Base-by-base conservation (phyloP, 2,113 vertebrate species). In the Carassius gibelio region DNA sequence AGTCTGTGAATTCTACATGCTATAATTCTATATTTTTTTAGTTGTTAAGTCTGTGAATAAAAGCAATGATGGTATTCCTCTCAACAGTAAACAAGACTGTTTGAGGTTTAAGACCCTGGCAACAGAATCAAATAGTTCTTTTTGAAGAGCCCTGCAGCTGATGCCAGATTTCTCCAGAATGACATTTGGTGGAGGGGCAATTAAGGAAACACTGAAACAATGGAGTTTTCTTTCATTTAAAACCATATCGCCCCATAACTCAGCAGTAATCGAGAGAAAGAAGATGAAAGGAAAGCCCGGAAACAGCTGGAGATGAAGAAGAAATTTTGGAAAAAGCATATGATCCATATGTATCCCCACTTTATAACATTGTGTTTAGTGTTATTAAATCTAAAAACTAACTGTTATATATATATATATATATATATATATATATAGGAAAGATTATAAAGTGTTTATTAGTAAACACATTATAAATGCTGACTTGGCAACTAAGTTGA, bases 81-180 rank as follows among this genome's bases (percentile, higher is more conserved):
- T 8, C 7, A 4, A 81, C 45, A 48, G 62, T 30, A 30, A 68
- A 81, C 8, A 38, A 75, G n/a, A 45, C 36, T 42, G 42, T 7
- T n/a, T 69, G 69, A 2, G 59, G 69, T 62, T 83, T 75, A 83
- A 74, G 55, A 75, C 42, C 36, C n/a, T 45, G 68, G 34, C 68
- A 77, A 11, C 1, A 57, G 2, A 77, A 77, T 52, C 75, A 77
- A 77, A 77, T 36, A 17, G 50, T 83, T 23, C n/a, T 59, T 59
- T 75, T 30, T 23, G 15, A 42, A 75, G 42, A 36, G 48, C 17
- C 52, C n/a, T 45, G 34, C 30, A 75, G 69, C 57, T 36, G 34
- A 72, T 59, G 52, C 34, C 30, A 38, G 38, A 52, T 34, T 82
- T 57, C 36, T 36, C 15, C 17, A 23, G 23, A 66, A 75, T 23